Evolutionary conservation across 2,113 vertebrate species (phyloP).

Genomic region (Eupsittula cactorum): DNA sequence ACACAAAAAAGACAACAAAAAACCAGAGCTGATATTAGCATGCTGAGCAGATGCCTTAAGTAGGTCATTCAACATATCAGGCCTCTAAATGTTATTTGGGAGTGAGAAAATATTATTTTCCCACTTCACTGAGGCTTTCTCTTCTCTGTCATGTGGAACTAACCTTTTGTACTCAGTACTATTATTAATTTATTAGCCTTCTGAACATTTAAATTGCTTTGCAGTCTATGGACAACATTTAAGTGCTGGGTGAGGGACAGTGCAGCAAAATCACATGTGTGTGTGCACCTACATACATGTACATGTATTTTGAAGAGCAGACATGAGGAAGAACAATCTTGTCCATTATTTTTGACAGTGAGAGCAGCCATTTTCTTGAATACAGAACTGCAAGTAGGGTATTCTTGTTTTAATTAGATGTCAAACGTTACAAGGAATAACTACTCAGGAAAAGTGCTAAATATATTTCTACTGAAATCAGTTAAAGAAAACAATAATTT

Average conservation of each 20-base stretch:
- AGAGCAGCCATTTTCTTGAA: neutral
- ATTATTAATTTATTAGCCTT: slow-evolving; percentile 63
- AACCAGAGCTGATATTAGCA: neutral
- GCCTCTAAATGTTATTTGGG: slow-evolving; percentile 39
- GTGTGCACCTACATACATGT: neutral
- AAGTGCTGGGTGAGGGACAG: neutral
- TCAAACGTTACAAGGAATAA: slow-evolving; percentile 2
- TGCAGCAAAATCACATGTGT: neutral
- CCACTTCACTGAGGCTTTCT: neutral
- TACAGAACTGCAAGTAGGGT: neutral
- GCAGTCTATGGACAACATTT: neutral
- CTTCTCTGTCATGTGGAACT: slow-evolving; percentile 31
- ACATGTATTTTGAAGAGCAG: neutral
- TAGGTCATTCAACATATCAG: slow-evolving; percentile 46
- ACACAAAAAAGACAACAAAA: neutral
- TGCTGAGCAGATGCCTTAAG: slow-evolving; percentile 35
- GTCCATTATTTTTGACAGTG: neutral
- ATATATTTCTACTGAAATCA: slow-evolving; percentile 40
- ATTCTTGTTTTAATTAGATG: slow-evolving; percentile 7
- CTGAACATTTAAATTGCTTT: neutral
- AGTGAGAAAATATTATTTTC: slow-evolving; percentile 51
- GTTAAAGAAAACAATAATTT: slow-evolving; percentile 36
- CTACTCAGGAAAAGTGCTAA: neutral
- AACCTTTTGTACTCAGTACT: slow-evolving; percentile 27
- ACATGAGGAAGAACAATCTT: neutral